phyloP scores from a whole-genome alignment of 92 coral and sea anemone genomes.

The Scolanthus callimorphus region DNA sequence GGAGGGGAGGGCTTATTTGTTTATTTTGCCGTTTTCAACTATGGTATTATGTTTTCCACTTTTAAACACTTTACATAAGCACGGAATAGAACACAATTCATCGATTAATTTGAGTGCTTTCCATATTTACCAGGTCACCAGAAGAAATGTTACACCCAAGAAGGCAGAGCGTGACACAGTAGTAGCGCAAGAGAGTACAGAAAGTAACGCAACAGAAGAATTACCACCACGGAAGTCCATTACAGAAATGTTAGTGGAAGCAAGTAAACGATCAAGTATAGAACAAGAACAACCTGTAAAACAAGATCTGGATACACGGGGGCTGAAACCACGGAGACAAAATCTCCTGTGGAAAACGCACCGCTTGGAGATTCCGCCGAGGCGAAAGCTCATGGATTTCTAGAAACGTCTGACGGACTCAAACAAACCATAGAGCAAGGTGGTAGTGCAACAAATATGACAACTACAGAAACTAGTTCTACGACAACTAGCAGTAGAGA shows the following conservation, averaged over 20 bases:
- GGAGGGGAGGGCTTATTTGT: too few relatives aligned
- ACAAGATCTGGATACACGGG: too few relatives aligned
- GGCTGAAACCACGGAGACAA: not conserved
- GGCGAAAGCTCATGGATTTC: not conserved
- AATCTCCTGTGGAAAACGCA: not conserved
- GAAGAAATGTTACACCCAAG: slow-evolving; percentile 6
- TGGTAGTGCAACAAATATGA: not conserved
- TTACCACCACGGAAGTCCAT: not conserved
- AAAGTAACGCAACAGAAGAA: not conserved
- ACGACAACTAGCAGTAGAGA: not conserved
- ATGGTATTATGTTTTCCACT: too few relatives aligned
- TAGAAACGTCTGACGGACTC: too few relatives aligned
- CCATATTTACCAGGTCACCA: not conserved
- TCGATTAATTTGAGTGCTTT: not conserved
- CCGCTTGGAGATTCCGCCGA: not conserved
- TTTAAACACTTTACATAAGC: not conserved
- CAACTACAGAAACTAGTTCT: not conserved
- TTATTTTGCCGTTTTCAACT: too few relatives aligned
- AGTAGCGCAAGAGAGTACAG: not conserved
- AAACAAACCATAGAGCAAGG: not conserved
- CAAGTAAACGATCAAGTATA: not conserved
- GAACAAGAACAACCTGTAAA: not conserved
- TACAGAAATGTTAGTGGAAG: not conserved
- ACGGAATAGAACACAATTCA: too few relatives aligned
- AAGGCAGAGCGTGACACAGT: not conserved